These are phyloP conservation scores for Micrasema minimum DNA, from an alignment of 1,140 invertebrate species.

Conservation along the genomic window DNA sequence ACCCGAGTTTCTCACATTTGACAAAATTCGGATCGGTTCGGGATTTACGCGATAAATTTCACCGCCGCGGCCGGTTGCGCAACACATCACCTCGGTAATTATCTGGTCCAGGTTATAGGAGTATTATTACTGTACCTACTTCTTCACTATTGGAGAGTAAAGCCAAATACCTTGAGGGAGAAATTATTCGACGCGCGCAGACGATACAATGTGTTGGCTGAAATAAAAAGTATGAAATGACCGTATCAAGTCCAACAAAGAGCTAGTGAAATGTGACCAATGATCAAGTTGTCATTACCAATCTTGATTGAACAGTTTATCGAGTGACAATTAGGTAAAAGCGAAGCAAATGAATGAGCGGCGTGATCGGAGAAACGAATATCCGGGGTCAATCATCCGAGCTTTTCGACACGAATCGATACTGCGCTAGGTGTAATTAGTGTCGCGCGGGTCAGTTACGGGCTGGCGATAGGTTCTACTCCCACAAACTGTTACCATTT, in stretches of 20 bases:
- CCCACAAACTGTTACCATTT: constrained; percentile 14
- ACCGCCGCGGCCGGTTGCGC: constrained; percentile 4
- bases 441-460: constrained; percentile 21
- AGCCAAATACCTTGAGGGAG: too few relatives aligned
- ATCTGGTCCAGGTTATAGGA: neutral
- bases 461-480: neutral
- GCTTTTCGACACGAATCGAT: neutral
- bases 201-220: too few relatives aligned
- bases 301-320: constrained; percentile 9
- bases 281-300: neutral
- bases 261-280: neutral
- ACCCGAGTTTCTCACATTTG: constrained; percentile 42
- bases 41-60: constrained; percentile 26
- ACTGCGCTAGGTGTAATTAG: constrained; percentile 5
- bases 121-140: too few relatives aligned
- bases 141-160: too few relatives aligned
- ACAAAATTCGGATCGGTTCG: constrained; percentile 37
- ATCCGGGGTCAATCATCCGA: constrained; percentile 12
- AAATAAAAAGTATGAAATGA: too few relatives aligned
- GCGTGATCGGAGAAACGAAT: neutral
- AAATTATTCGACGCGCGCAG: too few relatives aligned
- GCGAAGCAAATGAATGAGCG: constrained; percentile 1
- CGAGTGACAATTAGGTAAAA: constrained; percentile 11
- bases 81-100: neutral
- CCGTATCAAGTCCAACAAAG: neutral